Conservation (phyloP, 2,888 invertebrate species). For the Pseudococcus jackbeardsleyi region DNA sequence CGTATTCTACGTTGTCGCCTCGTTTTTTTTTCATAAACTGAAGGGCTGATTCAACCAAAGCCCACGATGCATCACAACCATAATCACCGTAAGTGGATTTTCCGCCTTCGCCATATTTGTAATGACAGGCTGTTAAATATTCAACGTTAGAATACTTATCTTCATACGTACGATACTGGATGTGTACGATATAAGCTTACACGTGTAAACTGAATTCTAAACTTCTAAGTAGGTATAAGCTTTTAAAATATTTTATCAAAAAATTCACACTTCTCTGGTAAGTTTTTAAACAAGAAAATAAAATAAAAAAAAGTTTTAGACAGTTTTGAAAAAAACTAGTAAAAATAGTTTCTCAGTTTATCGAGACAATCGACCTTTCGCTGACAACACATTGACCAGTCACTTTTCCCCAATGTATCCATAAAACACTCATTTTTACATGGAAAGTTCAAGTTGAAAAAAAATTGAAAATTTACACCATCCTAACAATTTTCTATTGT, state of each 20-base stretch:
- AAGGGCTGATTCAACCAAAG: conserved; percentile 89
- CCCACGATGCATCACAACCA: conserved; percentile 91
- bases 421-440: too few relatives aligned
- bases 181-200: background rate
- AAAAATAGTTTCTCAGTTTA: too few relatives aligned
- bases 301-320: too few relatives aligned
- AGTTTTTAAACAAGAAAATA: background rate
- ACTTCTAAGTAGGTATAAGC: background rate
- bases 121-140: conserved; percentile 59
- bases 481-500: background rate
- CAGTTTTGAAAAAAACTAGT: too few relatives aligned
- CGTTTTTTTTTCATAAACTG: conserved; percentile 87
- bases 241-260: background rate
- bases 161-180: background rate
- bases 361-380: too few relatives aligned
- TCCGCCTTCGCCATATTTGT: conserved; percentile 69
- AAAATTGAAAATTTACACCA: background rate
- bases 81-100: conserved; percentile 73
- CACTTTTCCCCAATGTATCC: too few relatives aligned
- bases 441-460: background rate
- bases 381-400: too few relatives aligned
- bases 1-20: conserved; percentile 91
- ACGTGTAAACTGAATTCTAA: background rate
- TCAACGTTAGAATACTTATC: background rate
- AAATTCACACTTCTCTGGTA: background rate